Percentiles rank a stretch among this genome's conserved stretches.
Evolutionary conservation across 2,797 vertebrate species (phyloP).

Genomic region (Enteromius unitaeniatus): DNA sequence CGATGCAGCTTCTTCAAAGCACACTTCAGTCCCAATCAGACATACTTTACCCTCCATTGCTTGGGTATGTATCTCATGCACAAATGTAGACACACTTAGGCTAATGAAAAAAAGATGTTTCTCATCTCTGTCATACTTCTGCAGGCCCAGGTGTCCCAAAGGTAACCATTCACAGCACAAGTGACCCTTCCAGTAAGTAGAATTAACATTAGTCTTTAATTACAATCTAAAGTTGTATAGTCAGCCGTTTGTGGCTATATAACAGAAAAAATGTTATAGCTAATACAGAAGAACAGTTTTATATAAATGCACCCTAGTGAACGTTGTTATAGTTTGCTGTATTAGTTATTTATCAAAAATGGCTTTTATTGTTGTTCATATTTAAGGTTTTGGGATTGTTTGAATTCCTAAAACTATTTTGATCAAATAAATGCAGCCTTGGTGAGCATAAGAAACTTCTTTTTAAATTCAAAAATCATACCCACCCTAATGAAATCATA

Average conservation of each 20-base stretch:
- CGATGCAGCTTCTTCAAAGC: constrained; percentile 80
- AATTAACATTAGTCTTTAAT: constrained; percentile 39
- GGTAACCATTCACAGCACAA: constrained; percentile 80
- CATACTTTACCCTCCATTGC: constrained; percentile 81
- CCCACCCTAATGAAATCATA: not conserved
- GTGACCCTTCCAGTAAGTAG: constrained; percentile 80
- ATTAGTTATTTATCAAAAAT: not conserved
- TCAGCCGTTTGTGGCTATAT: not conserved
- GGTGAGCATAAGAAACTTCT: not conserved
- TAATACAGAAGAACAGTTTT: not conserved
- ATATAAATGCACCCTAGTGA: not conserved
- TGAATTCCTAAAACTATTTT: not conserved
- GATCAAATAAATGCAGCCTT: not conserved
- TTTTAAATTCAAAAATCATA: not conserved
- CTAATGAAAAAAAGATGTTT: not conserved
- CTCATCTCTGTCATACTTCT: constrained; percentile 2
- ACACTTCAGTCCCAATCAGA: constrained; percentile 81
- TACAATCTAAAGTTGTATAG: not conserved
- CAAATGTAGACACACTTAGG: not conserved
- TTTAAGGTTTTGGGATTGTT: not conserved
- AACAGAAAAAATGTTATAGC: not conserved
- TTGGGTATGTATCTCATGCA: constrained; percentile 71
- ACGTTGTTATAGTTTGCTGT: not conserved
- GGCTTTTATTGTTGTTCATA: not conserved
- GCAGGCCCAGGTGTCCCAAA: constrained; percentile 84